Evolutionary conservation across 92 coral and sea anemone genomes (phyloP).

Genomic region (Bergia sp.): DNA sequence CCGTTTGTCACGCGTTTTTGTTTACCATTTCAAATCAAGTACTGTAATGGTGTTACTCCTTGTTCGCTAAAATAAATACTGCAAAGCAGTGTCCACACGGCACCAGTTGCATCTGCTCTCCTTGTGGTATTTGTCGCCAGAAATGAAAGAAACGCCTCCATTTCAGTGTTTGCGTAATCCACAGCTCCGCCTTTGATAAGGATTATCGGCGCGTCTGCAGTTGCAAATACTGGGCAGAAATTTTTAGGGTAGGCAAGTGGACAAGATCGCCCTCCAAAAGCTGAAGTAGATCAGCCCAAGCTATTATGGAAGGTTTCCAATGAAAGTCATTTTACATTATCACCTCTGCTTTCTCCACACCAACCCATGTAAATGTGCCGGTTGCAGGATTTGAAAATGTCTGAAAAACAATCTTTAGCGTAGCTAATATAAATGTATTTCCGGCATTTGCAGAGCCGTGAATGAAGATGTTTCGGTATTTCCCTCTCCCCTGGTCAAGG

Average conservation of each 20-base stretch:
- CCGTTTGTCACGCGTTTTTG: constrained; percentile 35
- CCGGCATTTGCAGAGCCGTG: constrained; percentile 48
- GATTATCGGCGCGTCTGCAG: too few species aligned
- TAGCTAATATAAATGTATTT: constrained; percentile 37
- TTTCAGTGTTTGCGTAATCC: constrained; percentile 48
- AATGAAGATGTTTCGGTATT: not conserved
- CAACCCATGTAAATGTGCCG: constrained; percentile 57
- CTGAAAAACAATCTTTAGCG: constrained; percentile 22
- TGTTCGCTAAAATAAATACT: constrained; percentile 23
- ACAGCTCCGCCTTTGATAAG: constrained; percentile 38
- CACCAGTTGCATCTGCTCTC: constrained; percentile 31
- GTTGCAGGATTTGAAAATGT: constrained; percentile 54
- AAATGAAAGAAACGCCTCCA: constrained; percentile 42
- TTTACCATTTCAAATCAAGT: constrained; percentile 41
- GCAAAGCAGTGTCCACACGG: constrained; percentile 51
- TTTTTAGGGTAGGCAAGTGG: constrained; percentile 50
- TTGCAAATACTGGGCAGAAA: not conserved
- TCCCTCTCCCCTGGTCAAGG: constrained; percentile 35
- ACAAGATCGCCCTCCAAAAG: constrained; percentile 39
- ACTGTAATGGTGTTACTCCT: constrained; percentile 18
- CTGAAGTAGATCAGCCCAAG: constrained; percentile 46
- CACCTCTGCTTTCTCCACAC: constrained; percentile 43
- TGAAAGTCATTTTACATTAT: constrained; percentile 22
- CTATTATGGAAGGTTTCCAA: constrained; percentile 17
- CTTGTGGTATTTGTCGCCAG: constrained; percentile 45